Base-by-base conservation (phyloP, 1,140 invertebrate species). In the Euwallacea similis region DNA sequence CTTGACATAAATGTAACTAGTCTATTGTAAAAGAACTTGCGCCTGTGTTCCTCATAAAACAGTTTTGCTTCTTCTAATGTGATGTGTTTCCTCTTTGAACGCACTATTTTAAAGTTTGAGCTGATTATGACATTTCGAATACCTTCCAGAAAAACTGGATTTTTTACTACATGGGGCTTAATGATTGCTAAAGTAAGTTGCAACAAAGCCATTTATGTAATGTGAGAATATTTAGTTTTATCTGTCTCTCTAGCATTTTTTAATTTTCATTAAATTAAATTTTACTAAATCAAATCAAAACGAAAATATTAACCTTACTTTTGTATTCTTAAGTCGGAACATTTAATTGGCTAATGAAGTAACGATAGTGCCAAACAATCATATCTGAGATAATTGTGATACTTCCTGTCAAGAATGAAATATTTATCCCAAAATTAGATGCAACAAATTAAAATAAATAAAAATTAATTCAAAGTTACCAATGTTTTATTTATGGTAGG, bases 1-100 rank as follows among this genome's bases (percentile, higher is more conserved):
- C 91, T 92, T 62, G 86, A 85, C 91, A 97, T 96, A 77, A 95
- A 95, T 41, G 90, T 93, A 0, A 93, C 84, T 9, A 97, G 82
- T 64, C 95, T 86, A 77, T 95, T 91, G 76, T 90, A 96, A 83
- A 96, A 97, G 83, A 97, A 96, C 81, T 92, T 93, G 2, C 87
- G 85, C 77, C 87, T 86, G 80, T 97, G 95, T 79, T 96, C 93
- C 41, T 83, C 81, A 80, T 97, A 97, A 83, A 97, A 96, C 55
- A 86, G 80, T 77, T 88, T 85, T 8, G 92, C 93, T 74, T 90
- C 83, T 77, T 88, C 75, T 59, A 76, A 78, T 56, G 84, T 87
- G 67, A 96, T 85, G 43, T 80, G 81, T 56, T 89, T 83, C 73
- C 88, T 82, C 79, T 88, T 91, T 0, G 88, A 89, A 79, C 85